Percentiles rank a stretch among this genome's conserved stretches.
phyloP scores from a whole-genome alignment of 2,888 invertebrate genomes.

The Onthophagus sagittarius region DNA sequence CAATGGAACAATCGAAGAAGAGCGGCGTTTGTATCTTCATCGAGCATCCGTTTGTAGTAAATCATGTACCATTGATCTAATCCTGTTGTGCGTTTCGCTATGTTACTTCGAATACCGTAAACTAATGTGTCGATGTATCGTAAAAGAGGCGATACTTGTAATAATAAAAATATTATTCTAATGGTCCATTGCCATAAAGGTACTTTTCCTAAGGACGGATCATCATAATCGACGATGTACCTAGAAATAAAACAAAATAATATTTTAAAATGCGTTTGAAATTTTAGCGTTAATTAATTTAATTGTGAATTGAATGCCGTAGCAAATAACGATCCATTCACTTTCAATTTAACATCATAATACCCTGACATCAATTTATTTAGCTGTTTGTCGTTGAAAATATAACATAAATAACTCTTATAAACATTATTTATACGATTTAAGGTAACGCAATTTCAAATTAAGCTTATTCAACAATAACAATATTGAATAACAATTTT shows the following conservation, averaged over 20 bases:
- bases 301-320: too few species aligned
- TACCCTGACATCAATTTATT: too few species aligned
- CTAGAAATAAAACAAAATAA: constrained; percentile 34
- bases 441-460: too few species aligned
- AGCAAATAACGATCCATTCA: too few species aligned
- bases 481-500: too few species aligned
- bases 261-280: too few species aligned
- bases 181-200: constrained; percentile 48
- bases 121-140: constrained; percentile 49
- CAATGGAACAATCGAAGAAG: constrained; percentile 48
- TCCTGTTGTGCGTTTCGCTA: constrained; percentile 40
- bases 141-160: constrained; percentile 51
- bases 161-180: constrained; percentile 47
- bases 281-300: too few species aligned
- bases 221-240: constrained; percentile 51
- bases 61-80: constrained; percentile 40
- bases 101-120: constrained; percentile 46
- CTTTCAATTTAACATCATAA: too few species aligned
- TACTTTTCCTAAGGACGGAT: constrained; percentile 45
- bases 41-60: constrained; percentile 47
- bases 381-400: too few species aligned
- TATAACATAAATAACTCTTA: too few species aligned
- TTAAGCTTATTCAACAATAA: too few species aligned
- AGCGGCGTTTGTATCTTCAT: constrained; percentile 50
- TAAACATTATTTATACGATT: too few species aligned